Base-by-base conservation (phyloP, 2,797 vertebrate genomes). In the Phoeniculus purpureus region DNA sequence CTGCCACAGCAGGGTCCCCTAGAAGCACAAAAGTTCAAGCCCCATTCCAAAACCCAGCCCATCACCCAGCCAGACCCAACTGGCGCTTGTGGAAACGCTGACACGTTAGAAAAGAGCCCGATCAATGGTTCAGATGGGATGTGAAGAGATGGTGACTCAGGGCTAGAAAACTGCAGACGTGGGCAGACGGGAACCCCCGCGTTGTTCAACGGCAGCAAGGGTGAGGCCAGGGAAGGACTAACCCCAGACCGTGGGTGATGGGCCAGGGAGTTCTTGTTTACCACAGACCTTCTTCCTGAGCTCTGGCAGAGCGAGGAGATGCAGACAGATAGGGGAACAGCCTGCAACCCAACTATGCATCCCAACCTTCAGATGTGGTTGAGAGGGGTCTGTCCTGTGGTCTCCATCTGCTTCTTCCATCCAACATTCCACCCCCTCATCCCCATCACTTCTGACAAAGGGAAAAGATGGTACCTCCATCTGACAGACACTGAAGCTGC, bases 211-310 rank as follows among this genome's bases (percentile, higher is more conserved):
- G 7, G 78, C 13, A 73, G 80, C 68, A 31, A 32, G 23, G 55
- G 87, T 60, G 81, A 92, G 65, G 85, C 78, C 68, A 68, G 51
- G 4, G 72, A 7, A 78, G 19, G 17, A 7, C 60, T n/a, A 23
- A 43, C 32, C 70, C 60, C 68, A 66, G 64, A 58, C 45, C 0
- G 3, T 1, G 12, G 47, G 64, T 8, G 52, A 81, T 10, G 40
- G 77, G 52, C 54, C 77, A 59, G 8, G 61, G 75, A 84, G 81
- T 88, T 96, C 92, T 73, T 91, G 82, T 92, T 94, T 92, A 81
- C 87, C 60, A 45, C 70, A n/a, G 10, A 54, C 47, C 52, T 91
- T 59, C 70, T 78, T 51, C 4, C 59, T 84, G 59, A 66, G 48
- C 85, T 78, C 56, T 70, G 68, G 66, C 85, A 25, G 15, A 91